Percentiles rank a stretch among this genome's conserved stretches.
Conservation (phyloP, 2,888 invertebrate genomes). For the Podotricha telesiphe region DNA sequence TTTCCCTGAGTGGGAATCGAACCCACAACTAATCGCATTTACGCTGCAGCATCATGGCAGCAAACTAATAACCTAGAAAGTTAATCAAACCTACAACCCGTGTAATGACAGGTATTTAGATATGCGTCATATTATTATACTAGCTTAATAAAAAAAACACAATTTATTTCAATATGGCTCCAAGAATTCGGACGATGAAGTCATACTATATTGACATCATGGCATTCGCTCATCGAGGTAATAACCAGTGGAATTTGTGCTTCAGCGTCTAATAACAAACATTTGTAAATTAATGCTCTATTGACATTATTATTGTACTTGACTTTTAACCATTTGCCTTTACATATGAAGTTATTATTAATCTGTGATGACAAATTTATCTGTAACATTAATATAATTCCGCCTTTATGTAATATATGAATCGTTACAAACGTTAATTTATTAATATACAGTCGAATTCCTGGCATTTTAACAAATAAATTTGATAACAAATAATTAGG, state of each 20-base stretch:
- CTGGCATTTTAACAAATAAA: too few species aligned
- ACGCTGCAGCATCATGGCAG: too few species aligned
- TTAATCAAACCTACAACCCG: constrained; percentile 5
- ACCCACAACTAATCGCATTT: too few species aligned
- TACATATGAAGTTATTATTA: not conserved
- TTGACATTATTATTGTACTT: constrained; percentile 9
- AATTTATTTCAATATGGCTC: constrained; percentile 20
- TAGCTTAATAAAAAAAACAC: not conserved
- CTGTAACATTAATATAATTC: not conserved
- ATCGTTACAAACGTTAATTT: too few species aligned
- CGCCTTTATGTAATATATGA: not conserved
- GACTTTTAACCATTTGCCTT: not conserved
- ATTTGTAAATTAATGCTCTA: constrained; percentile 9
- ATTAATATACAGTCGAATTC: too few species aligned
- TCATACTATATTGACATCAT: constrained; percentile 43
- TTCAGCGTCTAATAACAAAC: constrained; percentile 3
- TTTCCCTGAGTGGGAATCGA: too few species aligned
- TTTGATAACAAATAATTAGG: too few species aligned
- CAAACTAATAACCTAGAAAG: not conserved
- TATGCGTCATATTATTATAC: not conserved
- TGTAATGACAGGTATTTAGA: constrained; percentile 7
- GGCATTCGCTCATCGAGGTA: constrained; percentile 36
- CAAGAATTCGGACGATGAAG: constrained; percentile 38
- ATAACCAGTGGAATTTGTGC: constrained; percentile 6
- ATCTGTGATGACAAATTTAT: not conserved